Evolutionary conservation across 2,113 vertebrate species (phyloP), one percentile per base, ranked within the genome.

Genomic region (Psephotus haematonotus): DNA sequence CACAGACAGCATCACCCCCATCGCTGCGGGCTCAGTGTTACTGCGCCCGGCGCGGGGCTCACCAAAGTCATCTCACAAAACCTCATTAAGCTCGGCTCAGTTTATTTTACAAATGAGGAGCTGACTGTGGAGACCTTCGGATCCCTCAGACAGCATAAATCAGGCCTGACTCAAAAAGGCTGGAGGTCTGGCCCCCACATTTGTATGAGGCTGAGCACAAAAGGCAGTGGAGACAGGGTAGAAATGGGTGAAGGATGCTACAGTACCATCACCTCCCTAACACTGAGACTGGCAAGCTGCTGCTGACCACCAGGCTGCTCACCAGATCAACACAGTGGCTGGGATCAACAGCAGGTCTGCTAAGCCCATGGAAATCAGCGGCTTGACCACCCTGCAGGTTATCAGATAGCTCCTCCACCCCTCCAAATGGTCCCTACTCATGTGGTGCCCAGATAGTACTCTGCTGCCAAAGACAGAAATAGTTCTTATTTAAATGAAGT

Each of bases 361-460:
- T 78, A 53, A 80, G 8, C 20, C 43, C 39, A 11, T 10, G 47
- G 37, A 74, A 31, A 52, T 85, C 63, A 52, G 53, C 0, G 3
- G 49, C 13, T 39, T 80, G 39, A 55, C 39, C 35, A 37, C 11
- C 20, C 29, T 3, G 4, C 27, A 27, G 12, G 16, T 87, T 60
- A 89, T 37, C 44, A 57, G 29, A 60, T 5, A 60, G 50, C 23
- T 90, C 33, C 39, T 22, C 18, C 31, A 39, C 39, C 1, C 12
- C 31, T 6, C 4, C 4, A 2, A 0, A 62, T 0, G 0, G 18
- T 55, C 22, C 28, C 20, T 0, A 1, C 37, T 44, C 6, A 0
- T 46, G 68, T 3, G 1, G 20, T 71, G 27, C 33, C 70, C 90
- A 85, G 29, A 20, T 31, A 78, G 10, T 1, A 7, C 52, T 86